phyloP scores from a whole-genome alignment of 2,797 vertebrate species.

The Taenioides sp. region DNA sequence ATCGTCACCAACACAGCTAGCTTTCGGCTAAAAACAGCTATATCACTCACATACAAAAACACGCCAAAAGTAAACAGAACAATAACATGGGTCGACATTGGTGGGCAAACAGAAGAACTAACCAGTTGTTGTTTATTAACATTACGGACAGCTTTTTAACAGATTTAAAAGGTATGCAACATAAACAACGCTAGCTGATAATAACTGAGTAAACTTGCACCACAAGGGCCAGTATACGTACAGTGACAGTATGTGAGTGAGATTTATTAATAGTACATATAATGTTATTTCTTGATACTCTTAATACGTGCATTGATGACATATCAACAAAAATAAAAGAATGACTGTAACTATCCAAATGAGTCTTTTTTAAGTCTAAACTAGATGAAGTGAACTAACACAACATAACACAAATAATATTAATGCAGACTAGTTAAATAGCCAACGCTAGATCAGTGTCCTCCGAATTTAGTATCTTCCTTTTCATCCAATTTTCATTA shows the following conservation, averaged over 20 bases:
- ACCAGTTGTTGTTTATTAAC: background rate
- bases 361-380: background rate
- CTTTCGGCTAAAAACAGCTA: conserved; percentile 60
- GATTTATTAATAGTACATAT: background rate
- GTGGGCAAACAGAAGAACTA: background rate
- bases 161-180: conserved; percentile 28
- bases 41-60: background rate
- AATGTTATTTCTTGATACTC: background rate
- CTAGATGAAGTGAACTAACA: background rate
- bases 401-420: background rate
- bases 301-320: background rate
- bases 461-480: background rate
- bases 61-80: background rate
- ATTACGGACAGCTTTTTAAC: conserved; percentile 14
- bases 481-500: conserved; percentile 6
- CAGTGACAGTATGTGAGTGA: background rate
- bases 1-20: conserved; percentile 87
- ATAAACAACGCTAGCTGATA: conserved; percentile 57
- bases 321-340: background rate
- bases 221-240: no score
- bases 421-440: background rate
- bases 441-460: background rate
- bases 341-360: background rate
- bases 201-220: conserved; percentile 39
- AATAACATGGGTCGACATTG: background rate